Base-by-base conservation (phyloP, 1,140 invertebrate species). In the Maconellicoccus hirsutus region DNA sequence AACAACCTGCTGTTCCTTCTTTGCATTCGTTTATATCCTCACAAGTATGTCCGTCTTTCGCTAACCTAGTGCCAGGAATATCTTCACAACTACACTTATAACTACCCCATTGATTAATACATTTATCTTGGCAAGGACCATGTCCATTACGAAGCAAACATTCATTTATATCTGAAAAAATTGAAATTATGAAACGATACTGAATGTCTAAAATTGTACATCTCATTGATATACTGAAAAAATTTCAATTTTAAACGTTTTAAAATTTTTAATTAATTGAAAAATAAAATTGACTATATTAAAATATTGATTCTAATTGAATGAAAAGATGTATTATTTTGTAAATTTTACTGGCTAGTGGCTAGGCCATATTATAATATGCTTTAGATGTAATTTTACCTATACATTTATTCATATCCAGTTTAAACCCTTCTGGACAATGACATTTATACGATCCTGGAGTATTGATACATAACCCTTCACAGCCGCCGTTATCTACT, bases 91-190 rank as follows among this genome's bases (percentile, higher is more conserved):
- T 81, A 76, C 22, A 42, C 42, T 78, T 75, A 73, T 87, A 87
- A 33, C 84, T 81, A 19, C 85, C 83, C 71, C 78, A 78, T 23
- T 82, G 82, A 79, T 91, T 89, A 70, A 79, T 77, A 77, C 89
- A 91, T 25, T 78, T 79, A 70, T 84, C 85, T 75, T 88, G 84
- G 76, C 86, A 89, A 21, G 86, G 86, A 1, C 87, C 87, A 86
- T 33, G 42, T 1, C 86, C 85, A 76, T 86, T 86, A 72, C 84
- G 82, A 4, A 81, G 74, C 16, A 52, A 52, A 19, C 42, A 52
- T 52, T 52, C 42, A 16, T 52, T 52, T 14, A 52, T 16, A 52
- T 52, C 42, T 52, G 42, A 14, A 19, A 52, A 4, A 52, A 52
- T 16, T 4, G n/a, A 16, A 2, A 8, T 33, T 33, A 12, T 33